phyloP scores from a whole-genome alignment of 2,888 invertebrate species.

The Cephus pygmeus region DNA sequence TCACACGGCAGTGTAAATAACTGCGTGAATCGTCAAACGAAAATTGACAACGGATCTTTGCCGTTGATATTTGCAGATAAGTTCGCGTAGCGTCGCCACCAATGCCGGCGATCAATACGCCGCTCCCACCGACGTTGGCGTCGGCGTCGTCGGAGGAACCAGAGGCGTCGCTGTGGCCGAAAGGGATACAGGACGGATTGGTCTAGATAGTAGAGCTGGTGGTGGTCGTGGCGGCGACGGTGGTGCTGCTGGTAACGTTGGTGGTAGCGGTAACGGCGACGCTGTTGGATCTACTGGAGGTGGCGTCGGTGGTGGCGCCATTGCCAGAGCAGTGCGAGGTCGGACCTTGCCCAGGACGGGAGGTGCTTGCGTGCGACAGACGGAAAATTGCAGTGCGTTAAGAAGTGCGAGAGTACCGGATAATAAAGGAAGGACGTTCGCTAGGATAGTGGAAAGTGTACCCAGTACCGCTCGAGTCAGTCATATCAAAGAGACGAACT shows the following conservation, averaged over 20 bases:
- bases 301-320: constrained; percentile 17
- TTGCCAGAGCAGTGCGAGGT: constrained; percentile 16
- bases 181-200: constrained; percentile 20
- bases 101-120: constrained; percentile 17
- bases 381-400: neutral
- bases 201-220: neutral
- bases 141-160: constrained; percentile 33
- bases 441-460: neutral
- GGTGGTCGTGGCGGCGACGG: constrained; percentile 8
- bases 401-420: neutral
- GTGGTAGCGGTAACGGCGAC: constrained; percentile 14
- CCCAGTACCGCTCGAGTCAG: neutral
- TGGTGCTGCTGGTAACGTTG: constrained; percentile 6
- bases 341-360: constrained; percentile 25
- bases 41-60: neutral
- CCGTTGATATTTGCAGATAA: constrained; percentile 18
- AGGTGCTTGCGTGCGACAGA: neutral
- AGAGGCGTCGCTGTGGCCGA: constrained; percentile 42
- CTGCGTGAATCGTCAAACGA: neutral
- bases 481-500: neutral
- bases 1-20: neutral
- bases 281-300: neutral
- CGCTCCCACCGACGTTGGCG: constrained; percentile 30
- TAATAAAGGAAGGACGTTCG: neutral
- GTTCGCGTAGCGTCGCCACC: constrained; percentile 22